Conservation (phyloP, 2,113 vertebrate genomes). For the Oostethus manadensis region DNA sequence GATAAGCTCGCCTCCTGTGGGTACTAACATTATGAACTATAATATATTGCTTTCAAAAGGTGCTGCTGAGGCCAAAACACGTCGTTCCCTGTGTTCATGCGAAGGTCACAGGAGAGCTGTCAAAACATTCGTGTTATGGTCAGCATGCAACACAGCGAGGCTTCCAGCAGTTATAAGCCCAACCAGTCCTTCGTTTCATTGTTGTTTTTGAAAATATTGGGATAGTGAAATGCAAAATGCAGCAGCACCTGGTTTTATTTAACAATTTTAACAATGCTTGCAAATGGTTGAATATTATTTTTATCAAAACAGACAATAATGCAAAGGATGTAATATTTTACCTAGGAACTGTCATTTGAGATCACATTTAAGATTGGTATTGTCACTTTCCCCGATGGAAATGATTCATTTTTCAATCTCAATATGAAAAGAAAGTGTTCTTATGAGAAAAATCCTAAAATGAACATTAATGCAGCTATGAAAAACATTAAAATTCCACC, state of each 20-base stretch:
- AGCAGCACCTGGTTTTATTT: constrained; percentile 5
- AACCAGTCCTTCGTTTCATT: background rate
- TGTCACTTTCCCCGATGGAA: background rate
- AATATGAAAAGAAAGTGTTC: too few species aligned
- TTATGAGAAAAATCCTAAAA: too few species aligned
- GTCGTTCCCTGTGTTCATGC: constrained; percentile 35
- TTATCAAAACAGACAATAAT: constrained; percentile 21
- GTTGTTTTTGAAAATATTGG: too few species aligned
- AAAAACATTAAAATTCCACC: too few species aligned
- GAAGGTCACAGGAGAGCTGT: constrained; percentile 56
- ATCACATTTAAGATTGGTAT: constrained; percentile 28
- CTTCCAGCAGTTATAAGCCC: constrained; percentile 35
- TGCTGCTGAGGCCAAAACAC: constrained; percentile 37
- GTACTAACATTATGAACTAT: constrained; percentile 35
- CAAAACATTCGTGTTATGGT: constrained; percentile 38
- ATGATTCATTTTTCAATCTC: too few species aligned
- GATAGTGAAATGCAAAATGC: background rate
- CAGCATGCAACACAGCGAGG: constrained; percentile 27
- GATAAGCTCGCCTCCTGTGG: constrained; percentile 15
- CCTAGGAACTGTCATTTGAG: background rate
- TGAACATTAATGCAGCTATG: too few species aligned
- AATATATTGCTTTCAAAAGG: constrained; percentile 45
- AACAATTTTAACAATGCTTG: constrained; percentile 6
- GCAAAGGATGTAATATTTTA: background rate
- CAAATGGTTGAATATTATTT: background rate